phyloP scores from a whole-genome alignment of 2,888 invertebrate species.

The Cremastinae sp. region DNA sequence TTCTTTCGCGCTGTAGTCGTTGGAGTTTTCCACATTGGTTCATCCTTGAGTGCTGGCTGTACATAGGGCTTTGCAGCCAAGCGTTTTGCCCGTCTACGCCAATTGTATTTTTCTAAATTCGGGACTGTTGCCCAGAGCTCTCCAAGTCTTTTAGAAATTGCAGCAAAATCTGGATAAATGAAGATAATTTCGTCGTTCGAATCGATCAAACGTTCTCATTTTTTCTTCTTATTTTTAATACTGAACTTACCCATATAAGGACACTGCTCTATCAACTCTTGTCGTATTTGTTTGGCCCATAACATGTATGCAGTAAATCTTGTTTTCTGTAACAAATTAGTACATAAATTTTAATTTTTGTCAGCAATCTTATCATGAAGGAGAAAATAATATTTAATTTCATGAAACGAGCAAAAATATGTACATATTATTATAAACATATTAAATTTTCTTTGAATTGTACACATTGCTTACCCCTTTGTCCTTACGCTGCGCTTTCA shows the following conservation, averaged over 20 bases:
- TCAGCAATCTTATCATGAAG: not conserved
- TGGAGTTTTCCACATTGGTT: conserved; percentile 76
- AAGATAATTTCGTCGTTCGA: not conserved
- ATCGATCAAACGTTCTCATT: not conserved
- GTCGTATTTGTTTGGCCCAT: conserved; percentile 92
- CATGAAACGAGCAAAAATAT: not conserved
- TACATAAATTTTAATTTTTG: conserved; percentile 8
- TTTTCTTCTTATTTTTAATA: not conserved
- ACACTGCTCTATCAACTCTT: conserved; percentile 86
- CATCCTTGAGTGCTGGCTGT: conserved; percentile 71
- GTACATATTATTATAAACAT: not conserved
- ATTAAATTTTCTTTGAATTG: too few species aligned
- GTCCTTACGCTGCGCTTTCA: conserved; percentile 89
- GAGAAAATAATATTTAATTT: not conserved
- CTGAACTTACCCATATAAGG: conserved; percentile 86
- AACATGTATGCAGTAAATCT: conserved; percentile 94
- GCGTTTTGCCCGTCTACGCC: conserved; percentile 92
- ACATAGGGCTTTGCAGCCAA: conserved; percentile 81
- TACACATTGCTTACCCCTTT: conserved; percentile 84
- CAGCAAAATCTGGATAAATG: conserved; percentile 86
- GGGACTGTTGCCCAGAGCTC: conserved; percentile 94
- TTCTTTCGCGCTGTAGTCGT: conserved; percentile 78
- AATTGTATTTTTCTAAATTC: conserved; percentile 86
- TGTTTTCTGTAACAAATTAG: conserved; percentile 82
- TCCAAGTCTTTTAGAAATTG: conserved; percentile 91